Percentiles rank a stretch among this genome's conserved stretches.
Evolutionary conservation across 2,888 invertebrate genomes (phyloP).

Genomic region (Eupithecia centaureata): DNA sequence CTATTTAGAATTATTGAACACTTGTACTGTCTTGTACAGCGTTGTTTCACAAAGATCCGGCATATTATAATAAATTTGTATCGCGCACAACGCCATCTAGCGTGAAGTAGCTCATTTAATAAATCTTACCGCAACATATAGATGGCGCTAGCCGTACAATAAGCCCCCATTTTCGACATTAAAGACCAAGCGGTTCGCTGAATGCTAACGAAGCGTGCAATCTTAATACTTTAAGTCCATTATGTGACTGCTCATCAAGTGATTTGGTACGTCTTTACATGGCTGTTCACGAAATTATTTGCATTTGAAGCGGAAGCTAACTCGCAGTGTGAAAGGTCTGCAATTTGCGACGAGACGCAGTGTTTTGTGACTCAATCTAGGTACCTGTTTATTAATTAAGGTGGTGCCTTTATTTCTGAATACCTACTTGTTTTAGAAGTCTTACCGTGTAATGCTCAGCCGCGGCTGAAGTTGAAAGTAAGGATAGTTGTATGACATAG

Average conservation of each 20-base stretch:
- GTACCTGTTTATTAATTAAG: neutral
- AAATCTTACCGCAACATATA: conserved; percentile 18
- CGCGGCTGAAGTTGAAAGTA: too few relatives aligned
- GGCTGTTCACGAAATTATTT: conserved; percentile 52
- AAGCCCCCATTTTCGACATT: neutral
- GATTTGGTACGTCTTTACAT: conserved; percentile 57
- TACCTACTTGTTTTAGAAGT: too few relatives aligned
- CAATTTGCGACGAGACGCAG: conserved; percentile 34
- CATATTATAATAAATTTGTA: neutral
- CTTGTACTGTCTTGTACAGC: too few relatives aligned
- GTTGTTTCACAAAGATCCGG: neutral
- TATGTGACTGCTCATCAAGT: conserved; percentile 54
- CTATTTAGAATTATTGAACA: too few relatives aligned
- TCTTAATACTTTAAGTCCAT: conserved; percentile 36
- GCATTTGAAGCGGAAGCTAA: conserved; percentile 60
- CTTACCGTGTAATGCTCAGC: too few relatives aligned
- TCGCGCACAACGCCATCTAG: conserved; percentile 49
- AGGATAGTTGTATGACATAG: too few relatives aligned
- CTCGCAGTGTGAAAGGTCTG: conserved; percentile 44
- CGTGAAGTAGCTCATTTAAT: neutral
- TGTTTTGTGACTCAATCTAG: conserved; percentile 15
- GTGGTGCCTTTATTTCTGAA: neutral
- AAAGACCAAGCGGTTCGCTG: conserved; percentile 44
- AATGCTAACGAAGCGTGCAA: conserved; percentile 55
- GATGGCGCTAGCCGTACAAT: conserved; percentile 49